Conservation (phyloP, 2,888 invertebrate genomes). For the Oscheius sp. region DNA sequence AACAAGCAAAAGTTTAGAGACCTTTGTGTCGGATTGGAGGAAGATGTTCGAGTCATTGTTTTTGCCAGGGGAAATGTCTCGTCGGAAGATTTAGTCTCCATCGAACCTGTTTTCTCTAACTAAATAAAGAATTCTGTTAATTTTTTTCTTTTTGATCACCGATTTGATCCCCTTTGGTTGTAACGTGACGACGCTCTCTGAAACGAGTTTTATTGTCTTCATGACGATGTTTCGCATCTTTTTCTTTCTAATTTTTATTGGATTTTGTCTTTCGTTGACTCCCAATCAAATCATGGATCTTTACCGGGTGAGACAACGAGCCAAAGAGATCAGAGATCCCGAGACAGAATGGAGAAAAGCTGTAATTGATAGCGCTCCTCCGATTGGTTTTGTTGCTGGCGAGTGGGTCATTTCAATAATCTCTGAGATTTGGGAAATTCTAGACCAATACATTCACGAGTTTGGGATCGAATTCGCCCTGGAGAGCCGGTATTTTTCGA, state of each 20-base stretch:
- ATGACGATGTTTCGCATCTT: too few relatives aligned
- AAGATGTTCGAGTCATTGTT: conserved; percentile 1
- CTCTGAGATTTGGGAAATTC: neutral
- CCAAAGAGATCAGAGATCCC: neutral
- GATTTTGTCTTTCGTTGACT: too few relatives aligned
- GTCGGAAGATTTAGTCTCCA: conserved; percentile 19
- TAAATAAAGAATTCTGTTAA: neutral
- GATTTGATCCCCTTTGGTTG: too few relatives aligned
- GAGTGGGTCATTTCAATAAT: neutral
- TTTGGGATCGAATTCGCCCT: neutral
- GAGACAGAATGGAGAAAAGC: neutral
- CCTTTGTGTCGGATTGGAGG: conserved; percentile 9
- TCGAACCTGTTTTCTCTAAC: conserved; percentile 11
- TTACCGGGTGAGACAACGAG: neutral
- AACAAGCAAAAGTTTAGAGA: neutral
- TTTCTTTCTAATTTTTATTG: too few relatives aligned
- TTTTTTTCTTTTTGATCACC: too few relatives aligned
- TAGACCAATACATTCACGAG: neutral
- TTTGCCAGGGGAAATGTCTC: conserved; percentile 13
- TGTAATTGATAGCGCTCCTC: neutral
- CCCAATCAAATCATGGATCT: neutral
- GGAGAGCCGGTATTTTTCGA: neutral
- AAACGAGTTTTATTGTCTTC: too few relatives aligned
- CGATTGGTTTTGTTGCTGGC: neutral
- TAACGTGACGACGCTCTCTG: too few relatives aligned